A percentile compares a stretch with the other conserved stretches of the same genome.
These are phyloP conservation scores for Lathamus discolor DNA, from an alignment of 2,113 vertebrate species.

Conservation along the genomic window DNA sequence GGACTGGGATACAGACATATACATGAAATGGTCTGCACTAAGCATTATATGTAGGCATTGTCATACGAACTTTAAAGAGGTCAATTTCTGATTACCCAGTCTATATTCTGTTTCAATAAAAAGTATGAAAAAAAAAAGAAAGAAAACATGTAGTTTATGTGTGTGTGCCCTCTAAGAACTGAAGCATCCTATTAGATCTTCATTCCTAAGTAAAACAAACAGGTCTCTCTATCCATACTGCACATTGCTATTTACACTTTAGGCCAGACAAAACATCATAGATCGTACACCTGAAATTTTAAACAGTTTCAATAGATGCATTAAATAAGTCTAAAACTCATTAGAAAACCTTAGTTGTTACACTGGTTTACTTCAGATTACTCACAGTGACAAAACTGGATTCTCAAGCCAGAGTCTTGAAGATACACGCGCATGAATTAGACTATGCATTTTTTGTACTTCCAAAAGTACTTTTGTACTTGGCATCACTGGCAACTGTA, in stretches of 20 bases:
- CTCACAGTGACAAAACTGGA: background rate
- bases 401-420: background rate
- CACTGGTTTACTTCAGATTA: background rate
- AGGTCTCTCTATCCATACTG: background rate
- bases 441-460: background rate
- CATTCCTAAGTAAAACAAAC: background rate
- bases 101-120: background rate
- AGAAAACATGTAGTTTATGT: background rate
- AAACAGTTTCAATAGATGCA: background rate
- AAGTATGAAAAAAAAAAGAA: background rate
- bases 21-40: background rate
- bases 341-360: background rate
- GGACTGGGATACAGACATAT: background rate
- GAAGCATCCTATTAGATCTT: background rate
- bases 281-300: background rate
- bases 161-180: background rate
- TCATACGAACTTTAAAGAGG: background rate
- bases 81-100: background rate
- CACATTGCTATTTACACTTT: background rate
- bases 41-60: background rate
- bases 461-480: no score
- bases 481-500: background rate
- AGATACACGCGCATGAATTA: background rate
- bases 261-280: background rate
- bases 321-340: background rate